Conservation (phyloP, 2,797 vertebrate genomes). For the Prionace glauca region DNA sequence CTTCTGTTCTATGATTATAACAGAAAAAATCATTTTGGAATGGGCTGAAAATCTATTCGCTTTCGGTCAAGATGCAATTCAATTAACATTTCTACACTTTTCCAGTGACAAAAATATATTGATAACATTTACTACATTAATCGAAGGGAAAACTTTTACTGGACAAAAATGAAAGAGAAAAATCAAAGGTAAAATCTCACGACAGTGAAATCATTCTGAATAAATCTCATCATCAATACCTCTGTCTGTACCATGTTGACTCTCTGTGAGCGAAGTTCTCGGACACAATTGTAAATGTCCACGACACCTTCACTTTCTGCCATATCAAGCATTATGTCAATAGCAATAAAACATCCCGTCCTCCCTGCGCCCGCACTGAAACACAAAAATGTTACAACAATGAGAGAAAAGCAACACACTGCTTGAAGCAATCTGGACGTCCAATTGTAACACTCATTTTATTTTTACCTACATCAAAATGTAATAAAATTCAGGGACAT, state of each 20-base stretch:
- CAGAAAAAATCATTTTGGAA: background rate
- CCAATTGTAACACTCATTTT: background rate
- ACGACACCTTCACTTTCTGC: conserved; percentile 95
- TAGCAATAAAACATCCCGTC: conserved; percentile 93
- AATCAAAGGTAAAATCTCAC: background rate
- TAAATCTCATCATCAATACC: conserved; percentile 54
- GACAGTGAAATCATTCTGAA: background rate
- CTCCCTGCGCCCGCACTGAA: conserved; percentile 84
- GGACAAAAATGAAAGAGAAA: background rate
- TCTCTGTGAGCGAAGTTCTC: conserved; percentile 86
- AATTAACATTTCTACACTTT: background rate
- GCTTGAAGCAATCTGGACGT: background rate
- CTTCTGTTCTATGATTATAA: too few relatives aligned
- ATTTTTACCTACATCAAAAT: background rate
- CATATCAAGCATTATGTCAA: conserved; percentile 98
- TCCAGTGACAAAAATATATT: background rate
- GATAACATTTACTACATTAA: background rate
- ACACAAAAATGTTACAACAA: conserved; percentile 28
- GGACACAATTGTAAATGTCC: conserved; percentile 94
- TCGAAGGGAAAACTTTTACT: background rate
- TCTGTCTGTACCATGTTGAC: conserved; percentile 97
- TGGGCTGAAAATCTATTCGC: background rate
- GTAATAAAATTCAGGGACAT: background rate
- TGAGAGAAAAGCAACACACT: background rate
- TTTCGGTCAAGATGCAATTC: background rate